phyloP scores from a whole-genome alignment of 2,797 vertebrate species.

The Emydoidea blandingii region DNA sequence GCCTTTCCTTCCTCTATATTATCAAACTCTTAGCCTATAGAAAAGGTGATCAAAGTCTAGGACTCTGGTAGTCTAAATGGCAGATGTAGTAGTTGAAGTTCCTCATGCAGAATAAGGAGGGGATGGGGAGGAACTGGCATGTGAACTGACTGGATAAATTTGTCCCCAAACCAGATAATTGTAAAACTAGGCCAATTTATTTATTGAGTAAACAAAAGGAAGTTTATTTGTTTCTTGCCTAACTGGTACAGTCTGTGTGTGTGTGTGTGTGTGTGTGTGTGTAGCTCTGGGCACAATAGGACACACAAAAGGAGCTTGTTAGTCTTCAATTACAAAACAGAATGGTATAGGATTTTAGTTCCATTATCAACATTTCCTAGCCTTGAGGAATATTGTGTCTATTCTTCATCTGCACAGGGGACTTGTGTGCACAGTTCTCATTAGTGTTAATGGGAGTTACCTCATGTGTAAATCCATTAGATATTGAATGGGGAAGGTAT shows the following conservation, averaged over 20 bases:
- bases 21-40: constrained; percentile 33
- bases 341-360: constrained; percentile 42
- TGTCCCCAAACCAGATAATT: constrained; percentile 55
- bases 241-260: background rate
- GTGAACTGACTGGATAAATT: constrained; percentile 56
- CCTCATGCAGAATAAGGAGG: constrained; percentile 18
- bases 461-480: background rate
- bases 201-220: constrained; percentile 67
- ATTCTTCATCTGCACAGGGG: constrained; percentile 12
- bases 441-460: background rate
- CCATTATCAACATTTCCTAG: background rate
- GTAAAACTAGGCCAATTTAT: constrained; percentile 59
- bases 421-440: constrained; percentile 5
- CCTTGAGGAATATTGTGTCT: constrained; percentile 37
- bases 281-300: background rate
- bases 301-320: constrained; percentile 29
- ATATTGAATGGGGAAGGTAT: background rate
- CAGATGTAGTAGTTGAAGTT: constrained; percentile 61
- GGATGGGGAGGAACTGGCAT: constrained; percentile 35
- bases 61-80: constrained; percentile 34
- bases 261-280: background rate
- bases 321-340: constrained; percentile 26
- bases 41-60: constrained; percentile 49
- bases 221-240: constrained; percentile 61
- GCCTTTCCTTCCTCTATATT: constrained; percentile 40